Base-by-base conservation (phyloP, 2,888 invertebrate species). In the Exocentrus adspersus region DNA sequence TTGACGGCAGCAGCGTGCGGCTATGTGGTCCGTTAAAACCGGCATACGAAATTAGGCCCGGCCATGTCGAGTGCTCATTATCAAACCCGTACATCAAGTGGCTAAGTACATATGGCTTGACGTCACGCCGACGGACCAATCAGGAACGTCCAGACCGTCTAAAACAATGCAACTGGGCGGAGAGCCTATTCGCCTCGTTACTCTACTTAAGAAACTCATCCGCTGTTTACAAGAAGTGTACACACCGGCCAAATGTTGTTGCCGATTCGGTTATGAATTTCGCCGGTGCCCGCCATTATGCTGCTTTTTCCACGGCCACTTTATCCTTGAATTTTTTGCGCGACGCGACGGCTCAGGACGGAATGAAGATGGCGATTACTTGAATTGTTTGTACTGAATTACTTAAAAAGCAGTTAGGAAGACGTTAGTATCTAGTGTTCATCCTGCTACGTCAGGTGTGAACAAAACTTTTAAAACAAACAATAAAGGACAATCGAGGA, bases 81-180 rank as follows among this genome's bases (percentile, higher is more conserved):
- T 72, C 72, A 64, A 65, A 63, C 61, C 69, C 67, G 73, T 67
- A 67, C 64, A 73, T 73, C 72, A 72, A 72, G 57, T 68, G 58
- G 57, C 69, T 71, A 70, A 73, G 73, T 72, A 73, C 71, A 72
- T 66, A 70, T 72, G 73, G 64, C 73, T 61, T 72, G 71, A 72
- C 70, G 68, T 71, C 65, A 63, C 58, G 17, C n/a, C n/a, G 12
- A 45, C 32, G 62, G 60, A 57, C 73, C 73, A 73, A 73, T 73
- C 64, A 50, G 53, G 52, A 60, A 30, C 65, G 45, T 57, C 62
- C 64, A 62, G 43, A 50, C 66, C 42, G 62, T 64, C 58, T 62
- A 66, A 73, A 64, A 71, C 71, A 69, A 70, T 70, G 68, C 65
- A 62, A 65, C 65, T 71, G 71, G 73, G 73, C 70, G 73, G 73